Percentiles rank a stretch among this genome's conserved stretches.
Conservation (phyloP, 2,888 invertebrate genomes). For the Autographa gamma region DNA sequence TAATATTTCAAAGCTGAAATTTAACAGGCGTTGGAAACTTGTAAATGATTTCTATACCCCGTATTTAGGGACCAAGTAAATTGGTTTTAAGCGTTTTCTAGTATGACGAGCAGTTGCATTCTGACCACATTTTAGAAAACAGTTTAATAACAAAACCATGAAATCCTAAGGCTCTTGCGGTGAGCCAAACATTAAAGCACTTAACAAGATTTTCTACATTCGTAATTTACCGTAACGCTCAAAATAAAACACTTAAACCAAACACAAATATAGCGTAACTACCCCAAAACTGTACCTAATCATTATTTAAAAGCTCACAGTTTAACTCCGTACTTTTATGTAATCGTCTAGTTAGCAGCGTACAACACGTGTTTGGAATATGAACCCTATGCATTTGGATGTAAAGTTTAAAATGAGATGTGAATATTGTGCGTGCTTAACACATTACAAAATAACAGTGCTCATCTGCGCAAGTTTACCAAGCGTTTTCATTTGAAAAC, state of each 20-base stretch:
- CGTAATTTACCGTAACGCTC: conserved; percentile 21
- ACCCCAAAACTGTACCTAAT: conserved; percentile 54
- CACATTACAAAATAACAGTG: conserved; percentile 55
- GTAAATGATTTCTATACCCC: conserved; percentile 26
- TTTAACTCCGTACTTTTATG: conserved; percentile 47
- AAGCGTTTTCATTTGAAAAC: conserved; percentile 65
- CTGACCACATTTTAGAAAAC: no score
- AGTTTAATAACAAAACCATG: no score
- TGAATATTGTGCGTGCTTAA: conserved; percentile 34
- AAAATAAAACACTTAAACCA: conserved; percentile 40
- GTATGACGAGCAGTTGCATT: neutral
- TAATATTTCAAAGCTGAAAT: conserved; percentile 67
- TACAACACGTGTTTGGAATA: neutral
- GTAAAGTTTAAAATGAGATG: conserved; percentile 32
- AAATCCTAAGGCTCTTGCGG: neutral
- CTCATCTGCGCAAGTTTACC: conserved; percentile 56
- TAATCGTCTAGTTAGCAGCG: conserved; percentile 38
- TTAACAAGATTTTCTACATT: conserved; percentile 18
- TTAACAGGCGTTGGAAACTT: conserved; percentile 49
- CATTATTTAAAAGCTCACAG: conserved; percentile 57
- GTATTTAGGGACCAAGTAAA: neutral
- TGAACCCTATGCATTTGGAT: neutral
- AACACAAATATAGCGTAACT: conserved; percentile 44
- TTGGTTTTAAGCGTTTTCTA: conserved; percentile 1
- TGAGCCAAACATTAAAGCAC: conserved; percentile 2